A percentile compares a stretch with the other conserved stretches of the same genome.
Conservation (phyloP, 2,888 invertebrate genomes). For the Andricus curvator region DNA sequence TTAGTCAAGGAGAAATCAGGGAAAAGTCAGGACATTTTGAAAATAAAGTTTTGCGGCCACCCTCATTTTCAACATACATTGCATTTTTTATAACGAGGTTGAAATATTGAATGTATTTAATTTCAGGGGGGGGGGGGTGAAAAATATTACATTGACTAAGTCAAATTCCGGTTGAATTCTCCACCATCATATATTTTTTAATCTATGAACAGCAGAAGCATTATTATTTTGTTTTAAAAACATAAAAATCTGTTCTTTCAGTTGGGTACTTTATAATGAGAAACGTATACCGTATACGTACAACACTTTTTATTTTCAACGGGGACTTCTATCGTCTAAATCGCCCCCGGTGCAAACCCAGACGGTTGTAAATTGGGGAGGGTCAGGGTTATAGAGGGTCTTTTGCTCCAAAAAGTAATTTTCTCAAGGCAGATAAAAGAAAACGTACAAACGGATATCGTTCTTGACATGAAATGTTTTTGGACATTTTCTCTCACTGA, state of each 20-base stretch:
- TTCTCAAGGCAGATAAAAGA: constrained; percentile 40
- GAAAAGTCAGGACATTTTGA: too few relatives aligned
- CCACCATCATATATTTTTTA: background rate
- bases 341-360: constrained; percentile 40
- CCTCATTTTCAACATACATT: too few relatives aligned
- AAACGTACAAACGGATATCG: constrained; percentile 35
- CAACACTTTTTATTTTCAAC: constrained; percentile 31
- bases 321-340: constrained; percentile 34
- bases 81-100: too few relatives aligned
- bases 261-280: background rate
- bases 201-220: background rate
- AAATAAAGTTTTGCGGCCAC: too few relatives aligned
- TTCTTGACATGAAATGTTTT: constrained; percentile 36
- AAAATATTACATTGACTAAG: too few relatives aligned
- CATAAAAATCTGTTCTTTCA: background rate
- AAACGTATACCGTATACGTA: constrained; percentile 1
- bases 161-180: background rate
- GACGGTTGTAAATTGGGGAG: constrained; percentile 41
- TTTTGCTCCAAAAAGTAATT: constrained; percentile 39
- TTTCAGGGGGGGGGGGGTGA: too few relatives aligned
- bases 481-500: constrained; percentile 1
- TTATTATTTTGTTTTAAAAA: background rate
- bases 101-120: too few relatives aligned
- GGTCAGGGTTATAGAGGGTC: constrained; percentile 41
- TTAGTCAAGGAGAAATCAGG: too few relatives aligned